Evolutionary conservation across 2,113 vertebrate species (phyloP).

Genomic region (Limnothrissa miodon): DNA sequence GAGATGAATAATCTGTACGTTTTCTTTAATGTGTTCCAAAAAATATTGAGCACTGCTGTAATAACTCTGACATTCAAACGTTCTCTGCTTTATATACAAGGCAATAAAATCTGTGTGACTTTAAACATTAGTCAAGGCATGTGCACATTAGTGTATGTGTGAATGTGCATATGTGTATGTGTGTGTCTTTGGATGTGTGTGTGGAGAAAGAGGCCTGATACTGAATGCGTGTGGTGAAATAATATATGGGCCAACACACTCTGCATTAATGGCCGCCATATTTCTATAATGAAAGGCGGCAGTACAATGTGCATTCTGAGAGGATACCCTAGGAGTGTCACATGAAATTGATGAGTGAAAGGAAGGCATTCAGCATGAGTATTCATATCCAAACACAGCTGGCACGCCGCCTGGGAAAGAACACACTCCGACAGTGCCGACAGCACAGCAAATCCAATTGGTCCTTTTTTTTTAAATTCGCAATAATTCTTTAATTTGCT

Average conservation of each 20-base stretch:
- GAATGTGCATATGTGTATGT: not conserved
- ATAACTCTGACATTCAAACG: not conserved
- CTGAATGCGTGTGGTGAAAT: not conserved
- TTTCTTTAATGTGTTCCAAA: not conserved
- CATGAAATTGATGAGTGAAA: slow-evolving; percentile 30
- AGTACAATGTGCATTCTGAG: not conserved
- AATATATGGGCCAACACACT: not conserved
- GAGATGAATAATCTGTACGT: not conserved
- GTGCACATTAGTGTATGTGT: not conserved
- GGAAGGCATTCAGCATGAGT: slow-evolving; percentile 46
- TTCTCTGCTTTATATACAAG: not conserved
- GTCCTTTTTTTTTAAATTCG: slow-evolving; percentile 42
- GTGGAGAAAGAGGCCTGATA: not conserved
- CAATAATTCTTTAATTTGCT: slow-evolving; percentile 46
- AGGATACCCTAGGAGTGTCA: not conserved
- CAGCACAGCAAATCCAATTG: slow-evolving; percentile 45
- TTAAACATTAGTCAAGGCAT: not conserved
- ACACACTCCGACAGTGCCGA: slow-evolving; percentile 45
- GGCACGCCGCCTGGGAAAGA: slow-evolving; percentile 32
- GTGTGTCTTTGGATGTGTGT: not conserved
- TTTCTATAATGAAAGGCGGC: not conserved
- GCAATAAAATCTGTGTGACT: not conserved
- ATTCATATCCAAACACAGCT: slow-evolving; percentile 33
- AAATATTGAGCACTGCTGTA: not conserved
- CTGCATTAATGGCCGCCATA: not conserved